These are phyloP conservation scores for Betta splendens DNA, from an alignment of 2,797 vertebrate species.

Conservation along the genomic window DNA sequence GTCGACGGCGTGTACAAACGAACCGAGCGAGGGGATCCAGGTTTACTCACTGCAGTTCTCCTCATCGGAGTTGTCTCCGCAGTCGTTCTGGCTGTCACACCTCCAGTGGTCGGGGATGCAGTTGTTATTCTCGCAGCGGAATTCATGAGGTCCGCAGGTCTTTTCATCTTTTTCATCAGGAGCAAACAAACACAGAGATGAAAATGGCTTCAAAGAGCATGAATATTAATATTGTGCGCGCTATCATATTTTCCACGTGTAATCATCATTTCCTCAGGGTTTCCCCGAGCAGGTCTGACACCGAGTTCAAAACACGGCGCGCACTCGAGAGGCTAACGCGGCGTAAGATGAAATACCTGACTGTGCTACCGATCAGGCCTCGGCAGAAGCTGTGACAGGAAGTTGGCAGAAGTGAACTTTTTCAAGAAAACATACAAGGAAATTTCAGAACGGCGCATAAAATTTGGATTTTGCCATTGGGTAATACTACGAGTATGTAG, in stretches of 20 bases:
- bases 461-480: slow-evolving; percentile 14
- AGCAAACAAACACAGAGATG: slow-evolving; percentile 80
- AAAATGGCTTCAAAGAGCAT: slow-evolving; percentile 82
- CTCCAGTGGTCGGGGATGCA: slow-evolving; percentile 99
- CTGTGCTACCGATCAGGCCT: slow-evolving; percentile 54
- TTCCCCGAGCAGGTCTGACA: slow-evolving; percentile 73
- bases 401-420: slow-evolving; percentile 43
- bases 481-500: too few relatives aligned
- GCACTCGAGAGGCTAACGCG: slow-evolving; percentile 65
- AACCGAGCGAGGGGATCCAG: slow-evolving; percentile 40
- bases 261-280: slow-evolving; percentile 81
- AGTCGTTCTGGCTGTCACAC: slow-evolving; percentile 98
- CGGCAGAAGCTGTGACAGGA: slow-evolving; percentile 46
- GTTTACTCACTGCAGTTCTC: slow-evolving; percentile 97
- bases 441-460: slow-evolving; percentile 23
- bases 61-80: slow-evolving; percentile 97
- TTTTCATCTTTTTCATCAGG: slow-evolving; percentile 94
- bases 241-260: slow-evolving; percentile 70
- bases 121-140: slow-evolving; percentile 98
- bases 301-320: slow-evolving; percentile 74
- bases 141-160: slow-evolving; percentile 98
- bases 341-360: slow-evolving; percentile 76
- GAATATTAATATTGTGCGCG: slow-evolving; percentile 78
- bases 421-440: slow-evolving; percentile 36
- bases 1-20: slow-evolving; percentile 33